Evolutionary conservation across 2,797 vertebrate genomes (phyloP), one percentile per base, ranked within the genome.

Genomic region (Acanthurus lineatus): DNA sequence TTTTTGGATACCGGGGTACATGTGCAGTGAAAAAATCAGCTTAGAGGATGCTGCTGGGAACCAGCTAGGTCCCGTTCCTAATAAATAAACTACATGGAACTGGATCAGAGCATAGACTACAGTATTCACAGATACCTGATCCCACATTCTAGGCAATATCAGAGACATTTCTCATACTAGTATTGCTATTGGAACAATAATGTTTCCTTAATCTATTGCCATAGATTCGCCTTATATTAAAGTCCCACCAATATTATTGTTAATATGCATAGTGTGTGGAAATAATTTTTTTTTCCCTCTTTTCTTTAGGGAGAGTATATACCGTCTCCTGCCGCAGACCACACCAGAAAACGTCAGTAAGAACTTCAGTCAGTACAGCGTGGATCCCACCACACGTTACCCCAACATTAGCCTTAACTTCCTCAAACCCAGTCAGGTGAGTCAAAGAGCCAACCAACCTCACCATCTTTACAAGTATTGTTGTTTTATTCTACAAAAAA

Each of bases 341-440:
- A 99, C 98, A 1, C 97, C 98, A 8, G 97, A 99, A 92, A 99
- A 99, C 9, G 96, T 99, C 93, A 99, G 96, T 90, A 99, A 99
- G 88, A 99, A 99, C 95, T 98, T 97, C 94, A 97, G 96, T 92
- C 97, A 97, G 0, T 99, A 98, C 93, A 98, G 98, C 69, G 94
- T 99, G 15, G 97, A 99, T 86, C 98, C 98, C 0, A 96, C 96
- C 49, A 99, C 98, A n/a, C 96, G 98, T 1, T 99, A 99, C 76
- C 98, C 98, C 89, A 99, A 99, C 59, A 96, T 99, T 65, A 98
- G 96, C 53, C 89, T 99, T 84, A 96, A 97, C 92, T 96, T 97
- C 92, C 89, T 99, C 83, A 92, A 96, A 61, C 96, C 97, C 19
- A 97, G 95, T 91, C 98, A 99, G 97, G 98, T 99, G 88, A 81